A percentile compares a stretch with the other conserved stretches of the same genome.
Conservation (phyloP, 2,113 vertebrate genomes). For the Epinephelus moara region DNA sequence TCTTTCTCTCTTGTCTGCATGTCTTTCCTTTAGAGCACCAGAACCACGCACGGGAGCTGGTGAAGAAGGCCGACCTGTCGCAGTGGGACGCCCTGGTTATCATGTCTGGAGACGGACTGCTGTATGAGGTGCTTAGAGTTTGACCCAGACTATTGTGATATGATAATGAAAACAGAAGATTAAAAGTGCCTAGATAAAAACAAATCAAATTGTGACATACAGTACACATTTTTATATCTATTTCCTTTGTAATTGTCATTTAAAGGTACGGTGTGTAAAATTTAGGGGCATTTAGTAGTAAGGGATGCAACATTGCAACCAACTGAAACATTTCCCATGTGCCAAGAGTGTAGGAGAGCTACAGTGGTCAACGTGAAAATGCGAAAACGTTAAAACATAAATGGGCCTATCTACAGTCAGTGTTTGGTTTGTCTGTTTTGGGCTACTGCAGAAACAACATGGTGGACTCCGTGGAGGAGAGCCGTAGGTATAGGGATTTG, state of each 20-base stretch:
- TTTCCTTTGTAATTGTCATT: neutral
- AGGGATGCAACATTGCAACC: too few relatives aligned
- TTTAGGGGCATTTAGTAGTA: too few relatives aligned
- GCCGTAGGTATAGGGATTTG: too few relatives aligned
- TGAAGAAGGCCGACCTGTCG: conserved; percentile 85
- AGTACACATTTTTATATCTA: neutral
- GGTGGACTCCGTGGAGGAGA: too few relatives aligned
- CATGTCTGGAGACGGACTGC: conserved; percentile 91
- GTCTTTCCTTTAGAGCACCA: conserved; percentile 81
- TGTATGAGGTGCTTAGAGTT: conserved; percentile 87
- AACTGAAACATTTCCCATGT: too few relatives aligned
- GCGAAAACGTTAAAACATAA: too few relatives aligned
- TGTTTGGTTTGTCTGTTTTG: too few relatives aligned
- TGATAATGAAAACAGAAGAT: neutral
- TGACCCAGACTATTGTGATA: neutral
- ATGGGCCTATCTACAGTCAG: too few relatives aligned
- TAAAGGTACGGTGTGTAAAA: too few relatives aligned
- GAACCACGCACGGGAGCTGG: conserved; percentile 91
- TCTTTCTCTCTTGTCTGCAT: neutral
- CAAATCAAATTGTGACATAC: neutral
- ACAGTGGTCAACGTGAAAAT: too few relatives aligned
- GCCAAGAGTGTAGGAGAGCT: too few relatives aligned
- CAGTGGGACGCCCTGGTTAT: conserved; percentile 89
- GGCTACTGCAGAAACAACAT: too few relatives aligned
- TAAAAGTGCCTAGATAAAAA: neutral